Evolutionary conservation across 1,140 invertebrate genomes (phyloP), one percentile per base, ranked within the genome.

Genomic region (Rhyacophila brunnea): DNA sequence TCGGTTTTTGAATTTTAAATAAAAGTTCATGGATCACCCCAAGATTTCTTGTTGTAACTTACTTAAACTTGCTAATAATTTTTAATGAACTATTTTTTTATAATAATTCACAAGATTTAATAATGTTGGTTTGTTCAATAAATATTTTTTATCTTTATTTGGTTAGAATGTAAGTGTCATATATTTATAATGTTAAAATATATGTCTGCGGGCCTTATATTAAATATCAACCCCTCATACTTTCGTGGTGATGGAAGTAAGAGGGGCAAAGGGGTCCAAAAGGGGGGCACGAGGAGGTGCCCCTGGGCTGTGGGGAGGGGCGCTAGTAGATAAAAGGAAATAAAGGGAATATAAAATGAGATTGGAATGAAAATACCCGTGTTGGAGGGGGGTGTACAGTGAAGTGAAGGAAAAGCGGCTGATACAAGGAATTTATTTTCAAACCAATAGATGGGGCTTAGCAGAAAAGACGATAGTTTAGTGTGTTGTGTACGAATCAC

Each of bases 261-360:
- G 57, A n/a, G 57, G 42, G n/a, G 14, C 36, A 15, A 15, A 11
- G 44, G 23, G 17, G 10, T 35, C 10, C 3, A 34, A 20, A 11
- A 46, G 28, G 35, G 32, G 20, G 35, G 23, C 19, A 14, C 7
- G 32, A 18, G 56, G 15, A 10, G 32, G 52, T 45, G 38, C 9
- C 46, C 10, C 40, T 11, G 20, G 40, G 42, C 10, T 18, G 43
- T 38, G 17, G 58, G 36, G n/a, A n/a, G 23, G 28, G 51, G 53
- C 14, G 42, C 6, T 32, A 42, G 63, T 54, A 65, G 58, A 65
- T 65, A 65, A 65, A 65, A 65, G 63, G 63, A 65, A 65, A 65
- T 61, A 61, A 65, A 65, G 58, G 58, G 63, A 65, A 65, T 65
- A 65, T 61, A 65, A 65, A 65, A 65, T 65, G 58, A 65, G 63